phyloP scores from a whole-genome alignment of 1,140 invertebrate species.

The Ceratina calcarata region DNA sequence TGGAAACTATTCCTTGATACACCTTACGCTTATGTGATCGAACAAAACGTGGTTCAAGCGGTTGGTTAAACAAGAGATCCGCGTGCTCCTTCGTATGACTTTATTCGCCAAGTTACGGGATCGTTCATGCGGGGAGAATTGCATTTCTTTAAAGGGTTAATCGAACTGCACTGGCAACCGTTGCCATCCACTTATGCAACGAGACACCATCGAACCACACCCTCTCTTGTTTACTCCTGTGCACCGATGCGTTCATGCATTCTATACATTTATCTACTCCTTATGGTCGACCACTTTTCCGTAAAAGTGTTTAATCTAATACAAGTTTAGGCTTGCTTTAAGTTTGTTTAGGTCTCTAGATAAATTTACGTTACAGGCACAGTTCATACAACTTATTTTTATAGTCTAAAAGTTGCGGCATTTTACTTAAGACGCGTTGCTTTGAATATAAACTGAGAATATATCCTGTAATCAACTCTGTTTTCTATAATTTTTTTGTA shows the following conservation, averaged over 20 bases:
- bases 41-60: constrained; percentile 1
- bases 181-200: constrained; percentile 23
- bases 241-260: neutral
- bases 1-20: constrained; percentile 3
- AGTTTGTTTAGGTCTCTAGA: too few species aligned
- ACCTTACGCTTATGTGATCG: neutral
- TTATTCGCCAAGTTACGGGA: neutral
- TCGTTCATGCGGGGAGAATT: constrained; percentile 23
- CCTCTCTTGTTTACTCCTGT: constrained; percentile 8
- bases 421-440: too few species aligned
- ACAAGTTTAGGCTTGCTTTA: too few species aligned
- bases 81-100: neutral
- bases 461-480: too few species aligned
- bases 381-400: too few species aligned
- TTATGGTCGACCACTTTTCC: neutral
- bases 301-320: neutral
- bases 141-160: constrained; percentile 12
- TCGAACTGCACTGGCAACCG: constrained; percentile 20
- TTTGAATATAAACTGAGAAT: too few species aligned
- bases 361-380: too few species aligned
- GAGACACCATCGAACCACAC: constrained; percentile 7
- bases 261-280: neutral
- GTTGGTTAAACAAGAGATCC: neutral
- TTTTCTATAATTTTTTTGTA: too few species aligned
- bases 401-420: too few species aligned